Conservation (phyloP, 2,113 vertebrate genomes). For the Pseudorectes ferrugineus region DNA sequence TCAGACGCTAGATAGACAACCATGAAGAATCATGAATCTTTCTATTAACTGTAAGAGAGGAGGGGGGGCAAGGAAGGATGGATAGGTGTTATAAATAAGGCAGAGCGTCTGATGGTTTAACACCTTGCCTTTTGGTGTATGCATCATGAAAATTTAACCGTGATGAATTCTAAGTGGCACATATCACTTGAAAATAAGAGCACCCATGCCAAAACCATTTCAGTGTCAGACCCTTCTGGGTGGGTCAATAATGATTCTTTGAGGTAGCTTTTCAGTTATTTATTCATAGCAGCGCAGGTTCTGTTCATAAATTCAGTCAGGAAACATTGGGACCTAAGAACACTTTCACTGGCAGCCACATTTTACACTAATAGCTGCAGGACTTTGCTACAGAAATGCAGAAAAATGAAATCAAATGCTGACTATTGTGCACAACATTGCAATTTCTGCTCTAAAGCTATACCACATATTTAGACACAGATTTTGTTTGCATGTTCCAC, state of each 20-base stretch:
- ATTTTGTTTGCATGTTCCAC: neutral
- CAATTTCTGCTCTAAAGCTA: neutral
- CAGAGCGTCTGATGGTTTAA: slow-evolving; percentile 65
- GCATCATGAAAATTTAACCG: slow-evolving; percentile 63
- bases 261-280: neutral
- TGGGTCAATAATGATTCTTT: neutral
- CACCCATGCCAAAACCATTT: neutral
- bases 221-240: neutral
- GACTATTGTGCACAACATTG: neutral
- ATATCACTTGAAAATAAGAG: neutral
- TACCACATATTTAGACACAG: neutral
- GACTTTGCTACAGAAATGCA: neutral
- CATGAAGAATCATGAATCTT: slow-evolving; percentile 95
- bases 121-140: slow-evolving; percentile 62
- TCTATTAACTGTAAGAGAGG: slow-evolving; percentile 90
- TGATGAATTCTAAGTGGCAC: neutral
- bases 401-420: neutral
- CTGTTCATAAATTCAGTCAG: neutral
- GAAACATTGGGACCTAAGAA: neutral
- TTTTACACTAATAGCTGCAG: neutral
- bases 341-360: neutral
- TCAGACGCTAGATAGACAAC: slow-evolving; percentile 95
- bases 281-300: neutral
- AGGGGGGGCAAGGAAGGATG: slow-evolving; percentile 47
- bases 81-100: slow-evolving; percentile 79